Evolutionary conservation across 2,113 vertebrate genomes (phyloP), one percentile per base, ranked within the genome.

Genomic region (Lasiurus borealis): DNA sequence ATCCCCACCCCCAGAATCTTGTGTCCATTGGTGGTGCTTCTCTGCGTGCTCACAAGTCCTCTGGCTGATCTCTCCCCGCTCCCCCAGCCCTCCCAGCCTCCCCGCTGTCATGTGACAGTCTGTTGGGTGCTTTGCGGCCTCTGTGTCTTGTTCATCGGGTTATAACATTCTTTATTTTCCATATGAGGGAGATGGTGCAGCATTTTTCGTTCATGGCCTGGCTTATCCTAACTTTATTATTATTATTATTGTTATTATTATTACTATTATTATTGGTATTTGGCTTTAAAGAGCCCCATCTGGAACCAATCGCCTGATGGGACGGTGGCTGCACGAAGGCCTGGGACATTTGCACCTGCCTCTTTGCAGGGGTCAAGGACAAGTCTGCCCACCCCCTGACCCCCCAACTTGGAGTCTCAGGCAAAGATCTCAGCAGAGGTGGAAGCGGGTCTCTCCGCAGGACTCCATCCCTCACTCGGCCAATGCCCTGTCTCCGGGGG

Each of bases 271-370:
- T n/a, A 5, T 68, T 21, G 31, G 10, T 34, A 9, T 75, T 50
- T 90, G 94, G 36, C 44, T 96, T 96, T 97, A 97, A 97, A 96
- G 86, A 91, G 78, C 95, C 92, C 95, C 98, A 98, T 98, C 98
- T 98, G 98, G 97, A 97, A 97, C 66, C 95, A 97, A 97, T 97
- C 97, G 71, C 91, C 76, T 80, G 83, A 97, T 59, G 90, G 97
- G 90, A 95, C 27, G 94, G 83, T 36, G 89, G 57, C 85, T 7
- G 0, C 72, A 83, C 19, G 34, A 95, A 96, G 68, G 73, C 96
- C 83, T 0, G 27, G 88, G 76, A 36, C 87, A 94, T 77, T 72
- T 29, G 36, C 69, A 4, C 9, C 3, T 66, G 77, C 62, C 69
- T 57, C 92, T n/a, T 31, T 15, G 29, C 75, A 69, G 44, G 87